Conservation (phyloP, 2,888 invertebrate genomes). For the Aphrophora alni region DNA sequence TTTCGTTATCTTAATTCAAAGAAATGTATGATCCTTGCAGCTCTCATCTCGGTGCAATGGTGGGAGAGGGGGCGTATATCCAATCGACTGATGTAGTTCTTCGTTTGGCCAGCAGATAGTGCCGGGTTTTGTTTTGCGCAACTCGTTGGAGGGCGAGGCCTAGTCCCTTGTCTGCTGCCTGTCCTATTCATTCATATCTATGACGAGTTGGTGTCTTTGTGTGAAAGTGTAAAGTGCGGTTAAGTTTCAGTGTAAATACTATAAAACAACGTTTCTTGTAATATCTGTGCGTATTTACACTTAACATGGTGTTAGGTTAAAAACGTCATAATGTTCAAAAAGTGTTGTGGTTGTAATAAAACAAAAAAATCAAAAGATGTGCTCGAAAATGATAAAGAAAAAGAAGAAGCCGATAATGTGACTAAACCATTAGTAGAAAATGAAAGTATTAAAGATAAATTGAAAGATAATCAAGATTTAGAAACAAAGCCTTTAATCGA, state of each 20-base stretch:
- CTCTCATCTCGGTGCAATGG: neutral
- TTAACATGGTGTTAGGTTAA: neutral
- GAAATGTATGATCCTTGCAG: neutral
- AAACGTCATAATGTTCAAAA: neutral
- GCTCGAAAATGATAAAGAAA: neutral
- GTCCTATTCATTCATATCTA: neutral
- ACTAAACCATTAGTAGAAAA: neutral
- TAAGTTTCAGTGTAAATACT: neutral
- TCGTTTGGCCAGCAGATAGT: slow-evolving; percentile 2
- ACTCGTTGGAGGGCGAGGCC: slow-evolving; percentile 4
- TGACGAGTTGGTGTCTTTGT: neutral
- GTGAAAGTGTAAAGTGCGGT: neutral
- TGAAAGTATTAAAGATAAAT: neutral
- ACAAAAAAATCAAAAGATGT: neutral
- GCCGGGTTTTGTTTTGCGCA: neutral
- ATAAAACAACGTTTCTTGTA: neutral
- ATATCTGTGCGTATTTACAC: neutral
- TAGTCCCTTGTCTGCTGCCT: neutral
- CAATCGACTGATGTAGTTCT: neutral
- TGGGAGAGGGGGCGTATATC: neutral
- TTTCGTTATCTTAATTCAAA: neutral
- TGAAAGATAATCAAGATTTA: neutral
- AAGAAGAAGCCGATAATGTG: neutral
- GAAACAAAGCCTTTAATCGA: neutral
- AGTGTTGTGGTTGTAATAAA: slow-evolving; percentile 6